These are phyloP conservation scores for Xenopus tropicalis DNA, from an alignment of 2,113 vertebrate genomes.

Conservation along the genomic window DNA sequence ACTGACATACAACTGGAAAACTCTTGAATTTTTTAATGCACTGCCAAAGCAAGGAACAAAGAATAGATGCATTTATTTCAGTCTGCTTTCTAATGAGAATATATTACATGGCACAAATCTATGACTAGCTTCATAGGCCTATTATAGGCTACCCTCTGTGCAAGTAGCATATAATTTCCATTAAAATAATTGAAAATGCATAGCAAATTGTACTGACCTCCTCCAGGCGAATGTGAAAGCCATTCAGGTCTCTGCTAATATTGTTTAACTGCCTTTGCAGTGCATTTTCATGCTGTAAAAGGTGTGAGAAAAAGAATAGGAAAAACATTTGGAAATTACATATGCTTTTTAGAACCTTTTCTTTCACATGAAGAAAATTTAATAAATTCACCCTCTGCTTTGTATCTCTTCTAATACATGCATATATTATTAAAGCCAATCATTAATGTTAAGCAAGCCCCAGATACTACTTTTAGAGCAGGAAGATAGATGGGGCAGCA, in stretches of 20 bases:
- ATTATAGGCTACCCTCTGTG: slow-evolving; percentile 24
- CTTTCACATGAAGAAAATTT: too few relatives aligned
- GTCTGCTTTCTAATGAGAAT: slow-evolving; percentile 29
- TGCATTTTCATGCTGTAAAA: slow-evolving; percentile 39
- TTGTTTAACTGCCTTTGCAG: slow-evolving; percentile 49
- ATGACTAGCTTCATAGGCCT: slow-evolving; percentile 19
- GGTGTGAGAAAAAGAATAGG: slow-evolving; percentile 22
- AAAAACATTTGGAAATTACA: slow-evolving; percentile 19
- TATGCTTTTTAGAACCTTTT: slow-evolving; percentile 2
- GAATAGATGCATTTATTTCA: neutral
- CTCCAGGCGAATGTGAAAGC: slow-evolving; percentile 50
- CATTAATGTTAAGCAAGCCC: too few relatives aligned
- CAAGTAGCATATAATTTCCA: slow-evolving; percentile 40
- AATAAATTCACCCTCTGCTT: too few relatives aligned
- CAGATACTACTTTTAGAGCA: too few relatives aligned
- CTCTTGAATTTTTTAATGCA: too few relatives aligned
- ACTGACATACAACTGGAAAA: too few relatives aligned
- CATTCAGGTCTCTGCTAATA: slow-evolving; percentile 45
- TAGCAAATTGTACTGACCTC: slow-evolving; percentile 45
- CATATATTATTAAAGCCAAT: too few relatives aligned
- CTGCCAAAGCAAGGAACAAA: too few relatives aligned
- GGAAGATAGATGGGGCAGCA: too few relatives aligned
- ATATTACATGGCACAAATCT: slow-evolving; percentile 25
- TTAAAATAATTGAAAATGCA: slow-evolving; percentile 40
- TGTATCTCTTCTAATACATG: too few relatives aligned